A percentile compares a stretch with the other conserved stretches of the same genome.
Evolutionary conservation across 2,888 invertebrate species (phyloP).

Genomic region (Sialis lutaria): DNA sequence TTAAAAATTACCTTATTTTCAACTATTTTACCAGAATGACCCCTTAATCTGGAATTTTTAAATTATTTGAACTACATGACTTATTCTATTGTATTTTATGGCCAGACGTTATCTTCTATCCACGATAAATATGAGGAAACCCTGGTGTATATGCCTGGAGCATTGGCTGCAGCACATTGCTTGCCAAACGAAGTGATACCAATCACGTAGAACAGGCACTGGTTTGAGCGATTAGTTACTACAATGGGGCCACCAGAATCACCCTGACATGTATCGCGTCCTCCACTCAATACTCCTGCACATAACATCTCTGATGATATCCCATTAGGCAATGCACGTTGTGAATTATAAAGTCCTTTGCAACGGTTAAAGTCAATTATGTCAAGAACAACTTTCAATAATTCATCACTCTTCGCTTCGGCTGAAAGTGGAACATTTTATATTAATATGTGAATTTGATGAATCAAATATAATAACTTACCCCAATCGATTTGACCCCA

Average conservation of each 20-base stretch:
- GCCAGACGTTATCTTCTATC: constrained; percentile 41
- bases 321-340: constrained; percentile 16
- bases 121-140: constrained; percentile 35
- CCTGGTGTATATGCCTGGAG: constrained; percentile 37
- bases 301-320: constrained; percentile 26
- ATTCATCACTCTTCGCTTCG: constrained; percentile 19
- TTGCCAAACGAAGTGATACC: constrained; percentile 43
- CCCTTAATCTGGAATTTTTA: too few relatives aligned
- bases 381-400: constrained; percentile 26
- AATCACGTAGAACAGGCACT: constrained; percentile 35
- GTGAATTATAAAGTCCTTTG: constrained; percentile 16
- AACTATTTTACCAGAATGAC: too few relatives aligned
- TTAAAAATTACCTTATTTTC: too few relatives aligned
- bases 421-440: constrained; percentile 10
- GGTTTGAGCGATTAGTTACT: constrained; percentile 30
- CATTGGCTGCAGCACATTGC: constrained; percentile 28
- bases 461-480: constrained; percentile 9
- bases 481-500: constrained; percentile 39
- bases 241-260: constrained; percentile 59
- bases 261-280: constrained; percentile 26
- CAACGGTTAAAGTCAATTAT: constrained; percentile 22
- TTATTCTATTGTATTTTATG: constrained; percentile 12
- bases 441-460: not conserved
- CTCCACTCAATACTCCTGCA: constrained; percentile 24
- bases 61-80: not conserved